phyloP scores from a whole-genome alignment of 2,797 vertebrate species.

The Sebastes glaucus region DNA sequence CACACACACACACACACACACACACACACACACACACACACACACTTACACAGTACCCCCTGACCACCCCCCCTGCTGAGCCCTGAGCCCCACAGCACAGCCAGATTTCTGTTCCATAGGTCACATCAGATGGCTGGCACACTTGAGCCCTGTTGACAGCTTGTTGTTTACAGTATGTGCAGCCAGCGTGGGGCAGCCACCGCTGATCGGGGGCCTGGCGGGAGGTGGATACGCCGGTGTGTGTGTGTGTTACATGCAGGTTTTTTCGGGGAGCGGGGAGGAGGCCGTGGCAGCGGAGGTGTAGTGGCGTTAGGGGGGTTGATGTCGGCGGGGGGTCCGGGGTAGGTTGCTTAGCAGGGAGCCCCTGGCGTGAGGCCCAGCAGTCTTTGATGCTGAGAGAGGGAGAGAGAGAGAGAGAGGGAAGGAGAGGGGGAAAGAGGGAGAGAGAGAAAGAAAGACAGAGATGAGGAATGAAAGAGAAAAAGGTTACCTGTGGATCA shows the following conservation, averaged over 20 bases:
- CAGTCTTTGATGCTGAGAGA: slow-evolving; percentile 79
- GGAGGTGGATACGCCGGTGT: slow-evolving; percentile 58
- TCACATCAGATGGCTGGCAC: slow-evolving; percentile 77
- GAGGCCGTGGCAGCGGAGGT: slow-evolving; percentile 36
- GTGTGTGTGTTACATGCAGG: slow-evolving; percentile 30
- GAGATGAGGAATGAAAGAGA: slow-evolving; percentile 77
- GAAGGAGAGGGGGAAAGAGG: not conserved
- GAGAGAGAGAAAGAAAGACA: slow-evolving; percentile 46
- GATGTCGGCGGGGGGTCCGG: slow-evolving; percentile 69
- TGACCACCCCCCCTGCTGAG: slow-evolving; percentile 58
- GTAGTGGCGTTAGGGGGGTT: slow-evolving; percentile 55
- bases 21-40: not conserved
- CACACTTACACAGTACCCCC: slow-evolving; percentile 20
- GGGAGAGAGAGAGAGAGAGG: slow-evolving; percentile 21
- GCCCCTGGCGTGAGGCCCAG: slow-evolving; percentile 84
- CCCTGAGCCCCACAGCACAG: slow-evolving; percentile 62
- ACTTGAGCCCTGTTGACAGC: slow-evolving; percentile 89
- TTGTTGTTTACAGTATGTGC: slow-evolving; percentile 91
- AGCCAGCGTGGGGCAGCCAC: slow-evolving; percentile 87
- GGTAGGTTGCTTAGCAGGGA: slow-evolving; percentile 75
- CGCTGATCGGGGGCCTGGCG: slow-evolving; percentile 54
- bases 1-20: slow-evolving; percentile 1
- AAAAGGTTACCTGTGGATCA: slow-evolving; percentile 85
- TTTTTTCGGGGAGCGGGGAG: slow-evolving; percentile 4
- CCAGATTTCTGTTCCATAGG: slow-evolving; percentile 76